Evolutionary conservation across 2,888 invertebrate genomes (phyloP), one percentile per base, ranked within the genome.

Genomic region (Bombylius major): DNA sequence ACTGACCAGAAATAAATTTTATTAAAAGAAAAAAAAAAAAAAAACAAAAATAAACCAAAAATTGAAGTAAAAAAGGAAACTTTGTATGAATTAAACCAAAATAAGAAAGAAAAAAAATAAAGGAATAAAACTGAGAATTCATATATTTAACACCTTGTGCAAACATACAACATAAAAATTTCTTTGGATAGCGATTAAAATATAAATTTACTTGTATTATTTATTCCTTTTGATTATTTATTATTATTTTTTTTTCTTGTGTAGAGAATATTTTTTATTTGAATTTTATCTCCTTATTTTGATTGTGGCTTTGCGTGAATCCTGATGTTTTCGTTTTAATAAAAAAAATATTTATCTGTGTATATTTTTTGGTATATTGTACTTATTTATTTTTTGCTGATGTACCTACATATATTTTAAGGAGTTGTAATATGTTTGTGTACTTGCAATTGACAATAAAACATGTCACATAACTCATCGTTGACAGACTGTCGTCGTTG

Each of bases 381-480:
- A 23, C 3, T 23, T 42, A 11, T 42, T 42, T 42, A 5, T 42
- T 11, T 42, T 42, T 8, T 36, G 1, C 9, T 36, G 36, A 8
- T 36, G 36, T 36, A 36, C 4, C 2, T 36, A 36, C 1, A 36
- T 36, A 9, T 8, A 36, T 36, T 36, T 36, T 1, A 36, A 8
- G 7, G 36, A 8, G 36, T 36, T 36, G 4, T 11, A 11, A 11
- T 42, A 11, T 42, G 39, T 42, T 42, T 42, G 6, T 11, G 5
- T 42, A 23, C 23, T 47, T 14, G 32, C 50, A 55, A 55, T 55
- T 55, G 51, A 55, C 51, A 46, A 51, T 54, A 55, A 51, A 51
- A 55, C 36, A 39, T 45, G 46, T 55, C 55, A 51, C n/a, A 55
- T 55, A 55, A 55, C 31, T 55, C 55, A 55, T 55, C 51, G 50